phyloP scores from a whole-genome alignment of 2,113 vertebrate genomes.

The Melanerpes formicivorus region DNA sequence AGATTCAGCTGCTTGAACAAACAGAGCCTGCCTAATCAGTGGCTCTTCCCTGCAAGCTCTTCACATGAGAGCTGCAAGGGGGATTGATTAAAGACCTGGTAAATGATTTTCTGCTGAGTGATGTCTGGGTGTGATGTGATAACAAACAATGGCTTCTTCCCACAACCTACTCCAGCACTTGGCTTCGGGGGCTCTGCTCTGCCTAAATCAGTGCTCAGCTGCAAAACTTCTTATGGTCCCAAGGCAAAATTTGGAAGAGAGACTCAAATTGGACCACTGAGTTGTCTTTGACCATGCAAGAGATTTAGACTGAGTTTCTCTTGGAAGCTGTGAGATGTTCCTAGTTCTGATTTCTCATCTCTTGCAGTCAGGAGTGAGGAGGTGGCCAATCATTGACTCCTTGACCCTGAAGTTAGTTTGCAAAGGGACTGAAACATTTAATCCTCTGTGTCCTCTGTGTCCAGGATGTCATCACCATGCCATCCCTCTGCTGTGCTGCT shows the following conservation, averaged over 20 bases:
- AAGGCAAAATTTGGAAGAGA: neutral
- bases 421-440: neutral
- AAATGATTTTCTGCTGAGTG: neutral
- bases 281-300: neutral
- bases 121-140: neutral
- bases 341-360: neutral
- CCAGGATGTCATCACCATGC: slow-evolving; percentile 69
- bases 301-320: neutral
- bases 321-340: neutral
- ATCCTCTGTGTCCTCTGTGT: neutral
- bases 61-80: neutral
- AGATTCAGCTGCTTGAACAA: neutral
- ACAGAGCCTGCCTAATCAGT: neutral
- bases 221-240: neutral
- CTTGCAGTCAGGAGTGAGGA: neutral
- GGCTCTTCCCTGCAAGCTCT: neutral
- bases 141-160: neutral
- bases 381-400: neutral
- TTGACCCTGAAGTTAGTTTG: neutral
- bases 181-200: neutral
- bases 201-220: neutral
- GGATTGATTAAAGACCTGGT: neutral
- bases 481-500: slow-evolving; percentile 46
- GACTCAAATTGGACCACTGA: rapidly evolving
- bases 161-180: neutral